Evolutionary conservation across 1,140 invertebrate species (phyloP).

Genomic region (Achroia grisella): DNA sequence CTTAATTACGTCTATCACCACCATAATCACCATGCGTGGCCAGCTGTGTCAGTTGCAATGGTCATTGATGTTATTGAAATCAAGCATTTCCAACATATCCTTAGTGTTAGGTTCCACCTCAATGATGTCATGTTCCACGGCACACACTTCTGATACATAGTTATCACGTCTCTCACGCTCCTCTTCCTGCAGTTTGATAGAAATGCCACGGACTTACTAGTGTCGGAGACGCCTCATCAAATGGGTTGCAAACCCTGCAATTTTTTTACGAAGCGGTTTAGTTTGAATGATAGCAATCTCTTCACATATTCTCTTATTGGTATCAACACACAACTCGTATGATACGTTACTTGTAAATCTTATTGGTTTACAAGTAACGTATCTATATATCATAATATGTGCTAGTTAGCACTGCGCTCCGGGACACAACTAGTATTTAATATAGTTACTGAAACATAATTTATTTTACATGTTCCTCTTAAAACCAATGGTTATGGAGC

Average conservation of each 20-base stretch:
- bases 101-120: slow-evolving; percentile 98
- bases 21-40: slow-evolving; percentile 73
- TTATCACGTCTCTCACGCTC: slow-evolving; percentile 99
- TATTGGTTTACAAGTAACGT: too few relatives aligned
- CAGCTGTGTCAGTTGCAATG: slow-evolving; percentile 86
- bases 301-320: slow-evolving; percentile 99
- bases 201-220: slow-evolving; percentile 97
- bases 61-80: slow-evolving; percentile 92
- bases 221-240: slow-evolving; percentile 98
- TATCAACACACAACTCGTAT: slow-evolving; percentile 99
- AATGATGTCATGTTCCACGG: slow-evolving; percentile 95
- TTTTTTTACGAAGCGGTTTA: slow-evolving; percentile 98
- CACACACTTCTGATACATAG: slow-evolving; percentile 98
- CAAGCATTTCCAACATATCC: slow-evolving; percentile 98
- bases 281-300: slow-evolving; percentile 99
- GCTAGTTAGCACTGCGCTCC: too few relatives aligned
- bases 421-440: too few relatives aligned
- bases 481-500: too few relatives aligned
- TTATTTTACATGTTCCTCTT: too few relatives aligned
- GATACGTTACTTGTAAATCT: too few relatives aligned
- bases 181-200: slow-evolving; percentile 99
- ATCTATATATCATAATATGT: too few relatives aligned
- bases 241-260: slow-evolving; percentile 99
- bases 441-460: too few relatives aligned
- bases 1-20: slow-evolving; percentile 66